Evolutionary conservation across 2,888 invertebrate genomes (phyloP), one percentile per base, ranked within the genome.

Genomic region (Sturmia bella): DNA sequence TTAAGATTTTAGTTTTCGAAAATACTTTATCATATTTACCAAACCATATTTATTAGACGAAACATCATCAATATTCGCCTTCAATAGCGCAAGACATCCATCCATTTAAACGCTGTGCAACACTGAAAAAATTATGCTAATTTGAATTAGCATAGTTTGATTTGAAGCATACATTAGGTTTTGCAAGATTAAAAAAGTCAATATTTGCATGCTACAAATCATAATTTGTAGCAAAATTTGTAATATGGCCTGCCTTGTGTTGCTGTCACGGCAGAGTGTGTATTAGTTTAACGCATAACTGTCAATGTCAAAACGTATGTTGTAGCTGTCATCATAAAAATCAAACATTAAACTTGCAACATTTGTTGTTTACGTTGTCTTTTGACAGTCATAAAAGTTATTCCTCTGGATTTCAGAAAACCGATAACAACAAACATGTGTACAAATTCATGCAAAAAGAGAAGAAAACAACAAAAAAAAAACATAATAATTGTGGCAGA

Each of bases 241-340:
- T 39, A 19, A 48, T 32, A 21, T 50, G 3, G 43, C 15, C 52
- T 43, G 12, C 54, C 56, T 56, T 66, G 24, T 24, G 27, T 43
- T 72, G 7, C 4, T 24, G 27, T 32, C 11, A 12, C 13, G 54
- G 13, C 24, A 32, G 39, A 59, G 56, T 57, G 52, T 45, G 19
- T 69, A 59, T 70, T 59, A 63, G 68, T 69, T 73, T 73, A 77
- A 81, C 77, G 77, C 70, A 74, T 73, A 73, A 76, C 73, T 81
- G 81, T 81, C 81, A 81, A 82, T 77, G 77, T 82, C 77, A 82
- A 77, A 82, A 82, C 59, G 59, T 73, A 73, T 64, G 57, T 69
- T 74, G 69, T 73, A 56, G 73, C 74, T 82, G 81, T 82, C 81
- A 77, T 82, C 77, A 77, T 81, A 77, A 70, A 75, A 80, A 80